phyloP scores from a whole-genome alignment of 2,888 invertebrate genomes.

The Nomada ruficornis region DNA sequence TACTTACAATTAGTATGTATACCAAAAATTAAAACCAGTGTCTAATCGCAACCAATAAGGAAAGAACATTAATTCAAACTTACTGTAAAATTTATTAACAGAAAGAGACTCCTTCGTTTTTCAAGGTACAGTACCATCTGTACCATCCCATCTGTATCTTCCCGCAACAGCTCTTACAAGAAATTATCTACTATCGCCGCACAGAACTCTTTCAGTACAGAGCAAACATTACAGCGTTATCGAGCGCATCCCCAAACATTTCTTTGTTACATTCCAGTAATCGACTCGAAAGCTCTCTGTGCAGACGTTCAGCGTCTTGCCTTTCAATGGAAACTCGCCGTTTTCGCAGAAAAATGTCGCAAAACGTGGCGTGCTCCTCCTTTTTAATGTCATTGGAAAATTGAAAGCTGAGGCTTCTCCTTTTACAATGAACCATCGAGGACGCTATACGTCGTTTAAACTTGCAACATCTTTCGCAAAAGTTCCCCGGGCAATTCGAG shows the following conservation, averaged over 20 bases:
- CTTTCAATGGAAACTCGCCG: constrained; percentile 27
- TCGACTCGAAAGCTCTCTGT: constrained; percentile 42
- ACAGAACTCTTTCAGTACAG: not conserved
- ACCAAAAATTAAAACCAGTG: too few relatives aligned
- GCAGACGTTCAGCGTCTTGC: constrained; percentile 26
- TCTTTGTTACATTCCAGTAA: constrained; percentile 33
- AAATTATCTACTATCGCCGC: not conserved
- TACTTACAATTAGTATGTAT: too few relatives aligned
- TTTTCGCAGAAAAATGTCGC: constrained; percentile 11
- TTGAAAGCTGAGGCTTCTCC: constrained; percentile 25
- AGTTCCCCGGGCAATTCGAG: constrained; percentile 38
- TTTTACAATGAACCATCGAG: constrained; percentile 47
- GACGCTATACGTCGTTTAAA: constrained; percentile 48
- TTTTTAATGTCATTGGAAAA: constrained; percentile 47
- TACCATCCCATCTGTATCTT: not conserved
- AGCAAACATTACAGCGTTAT: constrained; percentile 12
- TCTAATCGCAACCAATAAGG: too few relatives aligned
- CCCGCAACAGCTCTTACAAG: not conserved
- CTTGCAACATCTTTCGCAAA: constrained; percentile 52
- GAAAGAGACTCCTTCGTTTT: not conserved
- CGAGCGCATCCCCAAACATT: constrained; percentile 14
- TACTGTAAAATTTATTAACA: too few relatives aligned
- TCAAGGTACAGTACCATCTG: not conserved
- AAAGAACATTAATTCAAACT: too few relatives aligned
- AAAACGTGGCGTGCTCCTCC: constrained; percentile 8